A percentile compares a stretch with the other conserved stretches of the same genome.
Evolutionary conservation across 92 coral and sea anemone genomes (phyloP).

Genomic region (Palythoa grandiflora): DNA sequence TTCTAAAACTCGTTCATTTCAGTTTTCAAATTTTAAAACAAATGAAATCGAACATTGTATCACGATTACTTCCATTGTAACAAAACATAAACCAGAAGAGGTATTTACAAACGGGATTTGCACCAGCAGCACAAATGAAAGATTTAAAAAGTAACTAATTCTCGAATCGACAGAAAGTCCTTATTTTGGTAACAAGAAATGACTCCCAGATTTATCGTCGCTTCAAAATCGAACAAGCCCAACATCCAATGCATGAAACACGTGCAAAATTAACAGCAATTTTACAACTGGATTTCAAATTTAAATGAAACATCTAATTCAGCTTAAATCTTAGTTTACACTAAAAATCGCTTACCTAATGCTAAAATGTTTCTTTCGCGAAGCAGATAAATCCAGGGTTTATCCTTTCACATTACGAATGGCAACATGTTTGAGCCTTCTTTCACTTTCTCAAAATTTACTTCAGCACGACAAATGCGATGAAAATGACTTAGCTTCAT

Average conservation of each 20-base stretch:
- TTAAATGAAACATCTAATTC: not conserved
- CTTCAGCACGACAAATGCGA: slow-evolving; percentile 55
- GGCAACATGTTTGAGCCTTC: slow-evolving; percentile 16
- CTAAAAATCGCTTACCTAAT: not conserved
- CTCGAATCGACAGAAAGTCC: too few species aligned
- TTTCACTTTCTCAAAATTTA: slow-evolving; percentile 5
- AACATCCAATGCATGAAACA: not conserved
- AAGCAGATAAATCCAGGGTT: not conserved
- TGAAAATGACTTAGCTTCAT: slow-evolving; percentile 64
- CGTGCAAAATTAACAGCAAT: not conserved
- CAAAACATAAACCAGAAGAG: not conserved
- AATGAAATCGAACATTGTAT: not conserved
- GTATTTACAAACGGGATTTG: not conserved
- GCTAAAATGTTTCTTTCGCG: not conserved
- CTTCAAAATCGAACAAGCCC: not conserved
- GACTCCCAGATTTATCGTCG: not conserved
- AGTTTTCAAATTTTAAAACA: not conserved
- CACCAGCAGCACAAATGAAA: not conserved
- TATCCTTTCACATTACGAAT: not conserved
- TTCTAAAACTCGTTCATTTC: not conserved
- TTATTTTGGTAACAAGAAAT: not conserved
- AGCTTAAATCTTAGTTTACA: not conserved
- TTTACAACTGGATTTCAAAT: not conserved
- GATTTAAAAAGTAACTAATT: not conserved
- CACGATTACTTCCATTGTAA: not conserved